Evolutionary conservation across 2,888 invertebrate species (phyloP).

Genomic region (Cremastobaeus sp.): DNA sequence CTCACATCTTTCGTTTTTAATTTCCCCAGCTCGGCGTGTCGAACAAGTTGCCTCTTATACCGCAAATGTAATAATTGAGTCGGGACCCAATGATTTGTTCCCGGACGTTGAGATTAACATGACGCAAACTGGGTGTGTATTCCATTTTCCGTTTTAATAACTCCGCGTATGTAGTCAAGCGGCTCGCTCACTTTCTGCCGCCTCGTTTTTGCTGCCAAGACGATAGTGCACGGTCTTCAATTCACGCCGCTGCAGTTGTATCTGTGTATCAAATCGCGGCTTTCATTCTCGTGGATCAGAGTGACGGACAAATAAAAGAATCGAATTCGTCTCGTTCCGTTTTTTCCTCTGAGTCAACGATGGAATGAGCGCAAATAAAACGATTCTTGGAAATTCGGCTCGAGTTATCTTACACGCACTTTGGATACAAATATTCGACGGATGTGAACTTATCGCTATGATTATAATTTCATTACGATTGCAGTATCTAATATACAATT

Average conservation of each 20-base stretch:
- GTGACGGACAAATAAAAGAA: too few relatives aligned
- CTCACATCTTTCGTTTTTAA: too few relatives aligned
- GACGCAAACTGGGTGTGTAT: constrained; percentile 17
- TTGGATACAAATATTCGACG: too few relatives aligned
- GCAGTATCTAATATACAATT: too few relatives aligned
- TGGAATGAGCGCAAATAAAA: too few relatives aligned
- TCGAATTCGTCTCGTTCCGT: too few relatives aligned
- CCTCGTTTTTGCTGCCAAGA: constrained; percentile 38
- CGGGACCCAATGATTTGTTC: constrained; percentile 33
- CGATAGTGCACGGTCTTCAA: constrained; percentile 38
- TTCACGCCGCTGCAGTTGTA: constrained; percentile 26
- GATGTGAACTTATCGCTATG: too few relatives aligned
- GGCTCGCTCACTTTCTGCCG: constrained; percentile 38
- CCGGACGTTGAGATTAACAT: constrained; percentile 28
- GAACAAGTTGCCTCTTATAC: constrained; percentile 11
- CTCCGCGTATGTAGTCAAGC: constrained; percentile 21
- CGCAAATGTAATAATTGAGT: constrained; percentile 24
- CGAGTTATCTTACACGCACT: too few relatives aligned
- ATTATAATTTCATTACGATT: too few relatives aligned
- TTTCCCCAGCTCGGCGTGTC: too few relatives aligned
- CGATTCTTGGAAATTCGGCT: too few relatives aligned
- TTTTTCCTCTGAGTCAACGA: too few relatives aligned
- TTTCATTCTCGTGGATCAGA: constrained; percentile 24
- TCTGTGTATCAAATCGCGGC: constrained; percentile 28
- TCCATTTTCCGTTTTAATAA: constrained; percentile 51